Evolutionary conservation across 2,888 invertebrate genomes (phyloP).

Genomic region (Pocota personata): DNA sequence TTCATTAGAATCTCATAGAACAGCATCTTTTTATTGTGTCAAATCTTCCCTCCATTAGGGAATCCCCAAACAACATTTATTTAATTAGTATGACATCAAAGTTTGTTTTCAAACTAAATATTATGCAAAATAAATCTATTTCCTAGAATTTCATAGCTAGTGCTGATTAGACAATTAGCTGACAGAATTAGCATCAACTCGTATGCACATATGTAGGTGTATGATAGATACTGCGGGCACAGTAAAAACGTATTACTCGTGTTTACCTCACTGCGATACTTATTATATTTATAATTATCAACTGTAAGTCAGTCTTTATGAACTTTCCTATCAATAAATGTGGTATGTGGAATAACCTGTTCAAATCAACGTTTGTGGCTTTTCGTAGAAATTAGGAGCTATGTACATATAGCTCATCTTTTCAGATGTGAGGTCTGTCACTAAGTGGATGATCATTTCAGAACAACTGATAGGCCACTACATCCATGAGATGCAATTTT

Average conservation of each 20-base stretch:
- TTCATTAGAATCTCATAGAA: neutral
- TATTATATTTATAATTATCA: neutral
- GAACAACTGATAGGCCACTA: neutral
- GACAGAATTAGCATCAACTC: neutral
- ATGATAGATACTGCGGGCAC: neutral
- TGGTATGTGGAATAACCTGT: neutral
- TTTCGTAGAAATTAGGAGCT: neutral
- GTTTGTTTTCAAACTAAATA: neutral
- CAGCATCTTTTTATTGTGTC: too few relatives aligned
- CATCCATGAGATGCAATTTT: neutral
- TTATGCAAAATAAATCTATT: neutral
- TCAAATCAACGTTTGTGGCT: neutral
- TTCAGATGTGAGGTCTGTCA: neutral
- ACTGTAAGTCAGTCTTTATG: neutral
- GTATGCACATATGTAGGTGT: too few relatives aligned
- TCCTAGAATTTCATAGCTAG: neutral
- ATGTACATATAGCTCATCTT: neutral
- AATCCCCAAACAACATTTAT: neutral
- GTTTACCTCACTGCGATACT: neutral
- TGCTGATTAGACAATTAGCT: neutral
- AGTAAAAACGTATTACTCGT: neutral
- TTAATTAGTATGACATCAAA: neutral
- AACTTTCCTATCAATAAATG: constrained; percentile 6
- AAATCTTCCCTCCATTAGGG: neutral
- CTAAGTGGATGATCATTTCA: neutral